Conservation (phyloP, 64 coral and sea anemone genomes). For the Astreopora myriophthalma region DNA sequence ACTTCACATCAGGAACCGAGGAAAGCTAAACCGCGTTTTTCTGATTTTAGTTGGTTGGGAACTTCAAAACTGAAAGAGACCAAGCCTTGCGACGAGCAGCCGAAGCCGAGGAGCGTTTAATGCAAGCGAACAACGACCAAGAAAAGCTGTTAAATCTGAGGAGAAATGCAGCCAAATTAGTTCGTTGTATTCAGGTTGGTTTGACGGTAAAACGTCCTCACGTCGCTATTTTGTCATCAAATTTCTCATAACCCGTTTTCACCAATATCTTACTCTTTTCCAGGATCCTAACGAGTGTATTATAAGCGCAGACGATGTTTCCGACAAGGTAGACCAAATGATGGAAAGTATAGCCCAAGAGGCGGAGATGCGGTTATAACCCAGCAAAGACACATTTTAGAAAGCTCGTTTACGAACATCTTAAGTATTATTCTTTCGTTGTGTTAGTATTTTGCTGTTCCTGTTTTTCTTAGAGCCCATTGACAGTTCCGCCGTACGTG, state of each 20-base stretch:
- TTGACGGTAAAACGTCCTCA: not conserved
- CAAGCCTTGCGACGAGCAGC: not conserved
- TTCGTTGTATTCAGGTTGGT: constrained; percentile 53
- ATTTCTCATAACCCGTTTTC: not conserved
- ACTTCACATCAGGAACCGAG: too few species aligned
- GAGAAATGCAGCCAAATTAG: constrained; percentile 46
- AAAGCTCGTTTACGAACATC: not conserved
- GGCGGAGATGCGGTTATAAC: not conserved
- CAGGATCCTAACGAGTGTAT: constrained; percentile 48
- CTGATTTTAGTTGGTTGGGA: not conserved
- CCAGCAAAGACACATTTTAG: not conserved
- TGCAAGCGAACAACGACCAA: not conserved
- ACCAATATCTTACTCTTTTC: not conserved
- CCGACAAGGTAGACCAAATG: constrained; percentile 53
- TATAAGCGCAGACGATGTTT: constrained; percentile 26
- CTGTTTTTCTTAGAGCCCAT: not conserved
- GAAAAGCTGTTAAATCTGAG: constrained; percentile 36
- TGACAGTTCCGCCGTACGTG: not conserved
- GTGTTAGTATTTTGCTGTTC: not conserved
- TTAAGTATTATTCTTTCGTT: not conserved
- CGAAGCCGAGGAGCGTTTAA: constrained; percentile 16
- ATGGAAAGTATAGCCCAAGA: constrained; percentile 34
- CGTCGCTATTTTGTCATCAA: not conserved
- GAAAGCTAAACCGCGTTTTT: not conserved
- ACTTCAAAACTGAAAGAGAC: not conserved